Conservation (phyloP, 2,888 invertebrate genomes). For the Sipha maydis region DNA sequence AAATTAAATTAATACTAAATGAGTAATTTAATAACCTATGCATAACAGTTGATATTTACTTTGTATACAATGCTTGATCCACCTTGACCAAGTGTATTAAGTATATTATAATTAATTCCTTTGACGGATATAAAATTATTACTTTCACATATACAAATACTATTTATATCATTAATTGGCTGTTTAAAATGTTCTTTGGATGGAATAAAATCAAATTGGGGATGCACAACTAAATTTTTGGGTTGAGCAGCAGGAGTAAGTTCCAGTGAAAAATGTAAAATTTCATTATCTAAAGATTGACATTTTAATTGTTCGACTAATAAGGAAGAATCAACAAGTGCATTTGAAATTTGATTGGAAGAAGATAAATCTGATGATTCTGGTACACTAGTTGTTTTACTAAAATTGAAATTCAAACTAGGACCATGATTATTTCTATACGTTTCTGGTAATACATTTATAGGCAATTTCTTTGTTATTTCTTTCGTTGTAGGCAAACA, state of each 20-base stretch:
- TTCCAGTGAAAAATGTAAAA: background rate
- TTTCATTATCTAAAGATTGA: background rate
- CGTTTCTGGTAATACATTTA: conserved; percentile 32
- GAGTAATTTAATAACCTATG: too few species aligned
- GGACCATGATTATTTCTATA: conserved; percentile 39
- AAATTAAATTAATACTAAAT: conserved; percentile 59
- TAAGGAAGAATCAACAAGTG: conserved; percentile 12
- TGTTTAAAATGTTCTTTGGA: conserved; percentile 42
- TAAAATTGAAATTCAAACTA: conserved; percentile 50
- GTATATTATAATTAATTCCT: conserved; percentile 77
- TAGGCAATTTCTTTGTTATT: conserved; percentile 15
- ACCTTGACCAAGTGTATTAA: conserved; percentile 84
- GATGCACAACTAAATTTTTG: conserved; percentile 29
- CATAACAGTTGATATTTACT: conserved; percentile 64
- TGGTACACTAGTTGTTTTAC: conserved; percentile 35
- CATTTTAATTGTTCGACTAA: conserved; percentile 27
- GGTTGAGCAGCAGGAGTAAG: conserved; percentile 50
- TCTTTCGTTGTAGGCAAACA: background rate
- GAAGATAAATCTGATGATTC: conserved; percentile 20
- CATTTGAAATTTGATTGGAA: background rate
- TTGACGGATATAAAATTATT: conserved; percentile 71
- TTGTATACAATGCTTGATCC: conserved; percentile 86
- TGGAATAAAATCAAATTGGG: conserved; percentile 50
- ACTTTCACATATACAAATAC: conserved; percentile 44
- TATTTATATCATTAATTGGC: conserved; percentile 24